Conservation (phyloP, 2,797 vertebrate genomes). For the Pantherophis vulpinus region DNA sequence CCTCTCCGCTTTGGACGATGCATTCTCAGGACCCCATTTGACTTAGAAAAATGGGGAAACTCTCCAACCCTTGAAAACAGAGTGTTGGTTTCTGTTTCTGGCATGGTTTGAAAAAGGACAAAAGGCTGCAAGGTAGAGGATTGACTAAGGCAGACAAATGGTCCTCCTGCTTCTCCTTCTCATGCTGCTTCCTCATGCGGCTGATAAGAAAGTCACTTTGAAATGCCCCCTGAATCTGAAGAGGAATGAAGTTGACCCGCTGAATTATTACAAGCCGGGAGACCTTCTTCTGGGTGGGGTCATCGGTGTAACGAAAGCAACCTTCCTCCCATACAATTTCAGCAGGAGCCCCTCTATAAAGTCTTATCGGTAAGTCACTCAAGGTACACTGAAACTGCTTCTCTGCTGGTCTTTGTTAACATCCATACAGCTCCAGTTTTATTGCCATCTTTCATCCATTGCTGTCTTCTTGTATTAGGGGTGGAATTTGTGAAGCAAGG, state of each 20-base stretch:
- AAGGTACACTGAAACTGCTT: not conserved
- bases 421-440: not conserved
- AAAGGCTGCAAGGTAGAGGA: not conserved
- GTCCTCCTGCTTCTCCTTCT: not conserved
- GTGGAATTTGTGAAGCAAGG: too few species aligned
- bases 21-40: not conserved
- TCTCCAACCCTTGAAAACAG: too few species aligned
- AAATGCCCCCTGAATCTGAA: not conserved
- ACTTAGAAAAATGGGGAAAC: too few species aligned
- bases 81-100: not conserved
- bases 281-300: not conserved
- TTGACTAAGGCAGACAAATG: not conserved
- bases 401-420: not conserved
- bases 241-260: not conserved
- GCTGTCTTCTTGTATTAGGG: not conserved
- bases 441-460: not conserved
- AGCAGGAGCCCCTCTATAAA: not conserved
- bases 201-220: not conserved
- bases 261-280: not conserved
- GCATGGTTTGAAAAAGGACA: not conserved
- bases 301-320: not conserved
- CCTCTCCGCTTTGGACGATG: not conserved
- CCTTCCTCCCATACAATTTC: not conserved
- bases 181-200: not conserved
- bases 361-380: fast-evolving